These are phyloP conservation scores for Hydrotaea diabolus DNA, from an alignment of 2,888 invertebrate genomes.

Conservation along the genomic window DNA sequence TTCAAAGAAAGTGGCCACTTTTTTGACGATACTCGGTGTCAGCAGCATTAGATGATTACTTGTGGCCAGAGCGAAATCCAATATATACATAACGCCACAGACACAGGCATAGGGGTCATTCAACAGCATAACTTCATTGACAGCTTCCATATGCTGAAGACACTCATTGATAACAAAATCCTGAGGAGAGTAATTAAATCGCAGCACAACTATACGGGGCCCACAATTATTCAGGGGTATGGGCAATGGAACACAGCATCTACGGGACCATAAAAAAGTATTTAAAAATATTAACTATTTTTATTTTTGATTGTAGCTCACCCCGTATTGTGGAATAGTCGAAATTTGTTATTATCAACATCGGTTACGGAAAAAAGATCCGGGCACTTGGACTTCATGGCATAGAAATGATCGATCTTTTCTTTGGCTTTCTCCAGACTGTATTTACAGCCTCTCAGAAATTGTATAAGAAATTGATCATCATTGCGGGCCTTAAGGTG, in stretches of 20 bases:
- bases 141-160: conserved; percentile 82
- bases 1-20: conserved; percentile 82
- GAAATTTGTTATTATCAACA: conserved; percentile 83
- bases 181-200: conserved; percentile 72
- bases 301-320: too few relatives aligned
- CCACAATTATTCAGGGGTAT: conserved; percentile 80
- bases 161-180: conserved; percentile 81
- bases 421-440: too few relatives aligned
- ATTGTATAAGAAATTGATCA: conserved; percentile 47
- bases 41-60: conserved; percentile 82
- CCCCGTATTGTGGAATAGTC: too few relatives aligned
- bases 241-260: conserved; percentile 73
- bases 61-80: conserved; percentile 83
- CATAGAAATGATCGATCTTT: conserved; percentile 82
- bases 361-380: conserved; percentile 81
- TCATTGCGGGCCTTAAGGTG: too few relatives aligned
- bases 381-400: conserved; percentile 81
- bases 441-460: too few relatives aligned
- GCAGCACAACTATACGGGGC: conserved; percentile 81
- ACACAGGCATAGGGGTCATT: conserved; percentile 84
- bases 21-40: conserved; percentile 83
- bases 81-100: conserved; percentile 82
- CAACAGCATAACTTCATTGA: conserved; percentile 83
- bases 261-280: conserved; percentile 83
- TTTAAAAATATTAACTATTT: too few relatives aligned